A percentile compares a stretch with the other conserved stretches of the same genome.
phyloP scores from a whole-genome alignment of 2,797 vertebrate species.

The Leptodactylus fallax region DNA sequence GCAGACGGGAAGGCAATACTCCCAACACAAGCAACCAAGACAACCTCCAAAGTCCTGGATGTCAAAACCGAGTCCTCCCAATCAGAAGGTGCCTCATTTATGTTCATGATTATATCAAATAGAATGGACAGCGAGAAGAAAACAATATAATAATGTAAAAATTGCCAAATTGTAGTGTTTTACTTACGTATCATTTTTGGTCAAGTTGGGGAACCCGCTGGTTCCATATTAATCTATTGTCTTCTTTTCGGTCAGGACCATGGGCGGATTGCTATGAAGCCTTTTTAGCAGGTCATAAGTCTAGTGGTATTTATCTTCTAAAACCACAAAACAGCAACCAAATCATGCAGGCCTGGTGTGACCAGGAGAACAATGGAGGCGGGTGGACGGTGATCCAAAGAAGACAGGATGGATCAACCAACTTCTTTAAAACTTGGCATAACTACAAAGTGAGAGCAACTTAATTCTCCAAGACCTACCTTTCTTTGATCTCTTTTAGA shows the following conservation, averaged over 20 bases:
- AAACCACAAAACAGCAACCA: constrained; percentile 76
- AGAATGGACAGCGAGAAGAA: not conserved
- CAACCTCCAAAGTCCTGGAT: constrained; percentile 17
- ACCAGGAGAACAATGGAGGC: constrained; percentile 82
- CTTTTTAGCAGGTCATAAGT: constrained; percentile 77
- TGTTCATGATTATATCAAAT: not conserved
- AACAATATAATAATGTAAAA: not conserved
- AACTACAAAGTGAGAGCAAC: constrained; percentile 84
- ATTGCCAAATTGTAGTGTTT: not conserved
- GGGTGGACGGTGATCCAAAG: constrained; percentile 92
- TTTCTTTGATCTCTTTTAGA: not conserved
- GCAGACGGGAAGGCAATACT: not conserved
- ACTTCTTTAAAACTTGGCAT: constrained; percentile 92
- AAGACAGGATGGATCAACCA: constrained; percentile 88
- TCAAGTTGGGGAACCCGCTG: too few relatives aligned
- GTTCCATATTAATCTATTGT: not conserved
- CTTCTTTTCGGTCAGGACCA: constrained; percentile 76
- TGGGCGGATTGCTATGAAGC: constrained; percentile 88
- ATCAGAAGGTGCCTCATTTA: constrained; percentile 33
- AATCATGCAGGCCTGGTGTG: constrained; percentile 88
- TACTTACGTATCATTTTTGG: not conserved
- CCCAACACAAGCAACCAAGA: not conserved
- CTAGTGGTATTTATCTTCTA: constrained; percentile 85
- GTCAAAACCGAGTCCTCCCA: constrained; percentile 21
- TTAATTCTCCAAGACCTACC: not conserved